These are phyloP conservation scores for Argynnis bischoffii DNA, from an alignment of 2,888 invertebrate genomes.

Conservation along the genomic window DNA sequence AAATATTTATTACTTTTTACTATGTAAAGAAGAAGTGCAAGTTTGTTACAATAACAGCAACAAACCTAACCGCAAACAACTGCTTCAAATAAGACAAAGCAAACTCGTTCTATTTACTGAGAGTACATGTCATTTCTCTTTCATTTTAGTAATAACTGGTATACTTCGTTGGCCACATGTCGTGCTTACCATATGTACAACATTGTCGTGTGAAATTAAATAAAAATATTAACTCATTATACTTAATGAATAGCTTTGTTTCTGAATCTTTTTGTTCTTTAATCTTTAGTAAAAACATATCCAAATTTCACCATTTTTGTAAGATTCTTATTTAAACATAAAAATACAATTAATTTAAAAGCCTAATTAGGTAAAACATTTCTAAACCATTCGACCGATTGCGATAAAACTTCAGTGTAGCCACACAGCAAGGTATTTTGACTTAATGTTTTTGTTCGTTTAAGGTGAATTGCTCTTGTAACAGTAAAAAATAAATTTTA, in stretches of 20 bases:
- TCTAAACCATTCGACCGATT: too few species aligned
- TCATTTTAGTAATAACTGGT: conserved; percentile 14
- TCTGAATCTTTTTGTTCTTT: neutral
- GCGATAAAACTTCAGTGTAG: too few species aligned
- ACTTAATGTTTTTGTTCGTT: too few species aligned
- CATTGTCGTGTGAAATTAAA: conserved; percentile 8
- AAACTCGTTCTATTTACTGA: conserved; percentile 26
- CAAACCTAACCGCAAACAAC: conserved; percentile 24
- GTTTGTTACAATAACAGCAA: conserved; percentile 13
- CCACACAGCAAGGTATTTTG: too few species aligned
- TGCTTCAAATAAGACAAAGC: conserved; percentile 12
- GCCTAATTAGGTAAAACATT: too few species aligned
- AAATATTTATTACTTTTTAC: neutral
- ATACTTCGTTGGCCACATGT: conserved; percentile 10
- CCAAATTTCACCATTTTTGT: neutral
- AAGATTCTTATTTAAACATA: too few species aligned
- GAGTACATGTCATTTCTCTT: conserved; percentile 17
- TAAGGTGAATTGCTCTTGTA: too few species aligned
- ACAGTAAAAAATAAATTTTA: too few species aligned
- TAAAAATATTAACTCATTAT: neutral
- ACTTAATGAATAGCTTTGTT: neutral
- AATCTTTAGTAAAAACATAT: neutral
- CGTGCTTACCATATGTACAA: conserved; percentile 6
- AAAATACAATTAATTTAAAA: too few species aligned
- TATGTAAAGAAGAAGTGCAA: neutral